Percentiles rank a stretch among this genome's conserved stretches.
Evolutionary conservation across 2,888 invertebrate genomes (phyloP).

Genomic region (Dasypolia templi): DNA sequence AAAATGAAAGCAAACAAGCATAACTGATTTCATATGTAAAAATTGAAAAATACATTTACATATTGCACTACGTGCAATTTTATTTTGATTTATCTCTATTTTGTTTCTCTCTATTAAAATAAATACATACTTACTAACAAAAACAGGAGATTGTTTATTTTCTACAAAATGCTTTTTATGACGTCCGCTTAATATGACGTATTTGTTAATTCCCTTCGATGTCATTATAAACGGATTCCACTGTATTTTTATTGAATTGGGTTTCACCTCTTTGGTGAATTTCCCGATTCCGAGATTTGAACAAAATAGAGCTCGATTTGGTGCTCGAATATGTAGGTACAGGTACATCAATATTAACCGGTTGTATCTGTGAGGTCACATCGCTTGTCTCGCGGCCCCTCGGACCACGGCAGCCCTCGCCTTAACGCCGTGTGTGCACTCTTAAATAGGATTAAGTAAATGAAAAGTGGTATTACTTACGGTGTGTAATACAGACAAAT

Average conservation of each 20-base stretch:
- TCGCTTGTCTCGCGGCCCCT: conserved; percentile 65
- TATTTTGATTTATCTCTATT: no score
- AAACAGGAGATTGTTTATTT: no score
- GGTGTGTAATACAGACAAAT: conserved; percentile 50
- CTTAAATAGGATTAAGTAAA: conserved; percentile 64
- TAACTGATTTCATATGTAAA: no score
- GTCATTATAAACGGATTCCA: no score
- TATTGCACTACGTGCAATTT: no score
- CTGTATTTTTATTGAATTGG: background rate
- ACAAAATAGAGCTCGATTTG: background rate
- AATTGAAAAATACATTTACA: no score
- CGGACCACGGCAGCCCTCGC: conserved; percentile 23
- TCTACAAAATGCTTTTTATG: no score
- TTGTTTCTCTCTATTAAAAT: no score
- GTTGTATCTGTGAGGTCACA: conserved; percentile 48
- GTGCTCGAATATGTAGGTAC: conserved; percentile 13
- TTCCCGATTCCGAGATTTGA: background rate
- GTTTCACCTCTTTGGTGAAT: background rate
- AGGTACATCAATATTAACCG: conserved; percentile 58
- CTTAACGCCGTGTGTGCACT: conserved; percentile 53
- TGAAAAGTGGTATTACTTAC: conserved; percentile 65
- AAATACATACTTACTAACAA: no score
- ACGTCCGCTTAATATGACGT: no score
- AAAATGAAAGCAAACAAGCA: no score
- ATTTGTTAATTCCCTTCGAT: no score